phyloP scores from a whole-genome alignment of 2,113 vertebrate genomes.

The Nasalis larvatus region DNA sequence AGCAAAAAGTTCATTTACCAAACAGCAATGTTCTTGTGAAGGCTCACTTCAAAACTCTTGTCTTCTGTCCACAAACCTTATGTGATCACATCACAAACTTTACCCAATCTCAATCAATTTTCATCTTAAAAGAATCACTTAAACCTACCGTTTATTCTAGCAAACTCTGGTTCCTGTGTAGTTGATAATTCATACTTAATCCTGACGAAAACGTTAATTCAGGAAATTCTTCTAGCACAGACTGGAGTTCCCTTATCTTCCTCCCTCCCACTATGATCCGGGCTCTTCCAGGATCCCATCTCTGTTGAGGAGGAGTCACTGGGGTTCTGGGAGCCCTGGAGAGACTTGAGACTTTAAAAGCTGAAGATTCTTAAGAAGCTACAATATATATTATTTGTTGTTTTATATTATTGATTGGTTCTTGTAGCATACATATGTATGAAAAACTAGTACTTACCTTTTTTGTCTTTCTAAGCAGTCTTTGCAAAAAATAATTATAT shows the following conservation, averaged over 20 bases:
- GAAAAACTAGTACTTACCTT: too few species aligned
- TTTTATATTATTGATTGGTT: accelerated
- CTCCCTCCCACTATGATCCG: accelerated
- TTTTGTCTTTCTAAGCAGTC: background rate
- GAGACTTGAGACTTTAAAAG: accelerated
- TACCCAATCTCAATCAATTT: background rate
- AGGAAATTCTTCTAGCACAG: accelerated
- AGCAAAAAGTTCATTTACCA: background rate
- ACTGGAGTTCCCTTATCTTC: accelerated
- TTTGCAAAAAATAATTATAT: background rate
- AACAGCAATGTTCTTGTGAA: background rate
- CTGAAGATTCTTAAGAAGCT: background rate
- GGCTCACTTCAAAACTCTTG: background rate
- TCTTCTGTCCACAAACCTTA: accelerated
- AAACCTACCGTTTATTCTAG: accelerated
- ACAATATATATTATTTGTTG: accelerated
- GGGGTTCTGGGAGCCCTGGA: accelerated
- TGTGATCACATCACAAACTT: accelerated
- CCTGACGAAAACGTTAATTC: accelerated
- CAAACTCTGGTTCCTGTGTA: accelerated
- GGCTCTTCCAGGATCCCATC: accelerated
- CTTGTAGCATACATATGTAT: accelerated
- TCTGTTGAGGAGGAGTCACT: accelerated
- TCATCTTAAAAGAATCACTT: background rate
- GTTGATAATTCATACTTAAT: accelerated